Conservation (phyloP, 2,113 vertebrate species). For the Tupaia tana region DNA sequence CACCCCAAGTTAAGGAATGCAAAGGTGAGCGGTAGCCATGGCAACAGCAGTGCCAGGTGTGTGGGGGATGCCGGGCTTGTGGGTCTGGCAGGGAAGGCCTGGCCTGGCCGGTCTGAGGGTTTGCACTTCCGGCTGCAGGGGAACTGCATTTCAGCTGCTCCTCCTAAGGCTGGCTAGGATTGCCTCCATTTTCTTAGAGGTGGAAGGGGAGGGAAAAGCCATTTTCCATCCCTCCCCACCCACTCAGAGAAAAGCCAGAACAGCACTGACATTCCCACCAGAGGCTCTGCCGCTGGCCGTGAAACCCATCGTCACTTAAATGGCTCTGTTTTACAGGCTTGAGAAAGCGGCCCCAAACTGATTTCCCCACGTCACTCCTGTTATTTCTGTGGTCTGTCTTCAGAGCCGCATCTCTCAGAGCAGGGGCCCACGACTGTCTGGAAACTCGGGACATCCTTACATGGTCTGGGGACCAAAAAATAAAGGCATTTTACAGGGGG, state of each 20-base stretch:
- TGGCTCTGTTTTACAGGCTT: slow-evolving; percentile 73
- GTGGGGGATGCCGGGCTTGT: slow-evolving; percentile 36
- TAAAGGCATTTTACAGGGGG: slow-evolving; percentile 26
- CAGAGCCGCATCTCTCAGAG: slow-evolving; percentile 15
- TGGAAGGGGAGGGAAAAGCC: slow-evolving; percentile 33
- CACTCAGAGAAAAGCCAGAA: slow-evolving; percentile 39
- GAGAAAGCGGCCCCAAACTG: slow-evolving; percentile 69
- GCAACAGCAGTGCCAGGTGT: slow-evolving; percentile 67
- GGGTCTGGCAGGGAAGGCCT: background rate
- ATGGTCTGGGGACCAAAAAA: slow-evolving; percentile 61
- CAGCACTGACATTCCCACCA: slow-evolving; percentile 46
- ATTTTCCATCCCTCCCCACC: slow-evolving; percentile 12
- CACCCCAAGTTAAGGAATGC: slow-evolving; percentile 67
- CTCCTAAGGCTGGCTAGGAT: slow-evolving; percentile 5
- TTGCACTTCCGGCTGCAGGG: slow-evolving; percentile 33
- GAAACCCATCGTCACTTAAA: slow-evolving; percentile 72
- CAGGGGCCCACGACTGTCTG: slow-evolving; percentile 10
- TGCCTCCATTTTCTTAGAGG: slow-evolving; percentile 64
- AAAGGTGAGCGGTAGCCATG: slow-evolving; percentile 73
- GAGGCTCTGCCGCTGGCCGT: slow-evolving; percentile 34
- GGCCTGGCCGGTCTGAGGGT: background rate
- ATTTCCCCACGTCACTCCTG: slow-evolving; percentile 67
- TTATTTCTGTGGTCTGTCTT: slow-evolving; percentile 68
- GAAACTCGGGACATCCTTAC: slow-evolving; percentile 51
- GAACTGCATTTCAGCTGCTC: slow-evolving; percentile 69